phyloP scores from a whole-genome alignment of 2,797 vertebrate genomes.

The Masticophis lateralis region DNA sequence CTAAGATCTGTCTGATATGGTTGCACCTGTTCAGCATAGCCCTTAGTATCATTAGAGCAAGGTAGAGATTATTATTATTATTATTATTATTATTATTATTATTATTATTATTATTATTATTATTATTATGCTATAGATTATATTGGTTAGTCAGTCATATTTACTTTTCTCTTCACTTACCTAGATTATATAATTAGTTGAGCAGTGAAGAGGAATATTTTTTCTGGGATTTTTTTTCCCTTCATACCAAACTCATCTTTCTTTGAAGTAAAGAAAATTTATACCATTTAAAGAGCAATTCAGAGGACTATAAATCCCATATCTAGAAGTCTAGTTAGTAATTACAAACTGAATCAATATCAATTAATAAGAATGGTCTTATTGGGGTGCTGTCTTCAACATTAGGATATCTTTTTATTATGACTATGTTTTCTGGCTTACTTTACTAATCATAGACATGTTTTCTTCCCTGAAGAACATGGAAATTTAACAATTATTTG shows the following conservation, averaged over 20 bases:
- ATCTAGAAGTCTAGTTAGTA: constrained; percentile 33
- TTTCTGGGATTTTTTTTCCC: constrained; percentile 38
- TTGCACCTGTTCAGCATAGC: no score
- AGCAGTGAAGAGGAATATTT: constrained; percentile 53
- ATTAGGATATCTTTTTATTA: constrained; percentile 19
- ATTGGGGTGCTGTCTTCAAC: constrained; percentile 45
- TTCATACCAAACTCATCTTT: background rate
- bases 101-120: constrained; percentile 2
- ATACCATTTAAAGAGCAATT: constrained; percentile 38
- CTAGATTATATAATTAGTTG: constrained; percentile 48
- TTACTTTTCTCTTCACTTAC: constrained; percentile 47
- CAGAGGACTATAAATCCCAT: constrained; percentile 29
- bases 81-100: constrained; percentile 42
- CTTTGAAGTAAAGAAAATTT: constrained; percentile 46
- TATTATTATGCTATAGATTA: background rate
- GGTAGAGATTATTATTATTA: constrained; percentile 8
- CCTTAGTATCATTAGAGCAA: no score
- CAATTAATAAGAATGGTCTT: constrained; percentile 47
- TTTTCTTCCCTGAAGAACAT: constrained; percentile 67
- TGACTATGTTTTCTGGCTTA: constrained; percentile 46
- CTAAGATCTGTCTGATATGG: no score
- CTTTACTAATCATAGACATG: constrained; percentile 75
- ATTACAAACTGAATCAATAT: constrained; percentile 56
- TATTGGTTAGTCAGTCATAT: constrained; percentile 40
- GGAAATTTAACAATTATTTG: constrained; percentile 77